Conservation (phyloP, 2,888 invertebrate species). For the Troglohyphantes excavatus region DNA sequence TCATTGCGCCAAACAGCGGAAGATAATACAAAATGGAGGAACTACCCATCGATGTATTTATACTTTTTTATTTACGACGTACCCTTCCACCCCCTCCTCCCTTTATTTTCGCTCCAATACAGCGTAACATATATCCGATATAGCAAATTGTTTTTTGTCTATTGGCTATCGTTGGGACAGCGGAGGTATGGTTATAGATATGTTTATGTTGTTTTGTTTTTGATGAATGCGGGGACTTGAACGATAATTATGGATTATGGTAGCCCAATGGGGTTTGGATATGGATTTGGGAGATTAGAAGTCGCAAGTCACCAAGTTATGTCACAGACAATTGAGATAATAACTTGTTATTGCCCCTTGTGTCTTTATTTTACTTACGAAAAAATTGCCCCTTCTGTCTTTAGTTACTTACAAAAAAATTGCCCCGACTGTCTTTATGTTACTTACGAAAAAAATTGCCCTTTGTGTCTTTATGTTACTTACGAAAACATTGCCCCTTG, state of each 20-base stretch:
- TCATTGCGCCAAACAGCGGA: conserved; percentile 75
- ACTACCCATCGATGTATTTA: conserved; percentile 19
- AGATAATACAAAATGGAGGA: conserved; percentile 76
- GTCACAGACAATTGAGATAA: background rate
- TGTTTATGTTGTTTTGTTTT: conserved; percentile 3
- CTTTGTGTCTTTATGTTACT: no score
- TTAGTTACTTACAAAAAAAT: no score
- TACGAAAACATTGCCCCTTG: no score
- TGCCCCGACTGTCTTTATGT: no score
- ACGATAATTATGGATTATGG: conserved; percentile 40
- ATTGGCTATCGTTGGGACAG: conserved; percentile 8
- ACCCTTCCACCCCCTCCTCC: conserved; percentile 51
- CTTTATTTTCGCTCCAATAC: conserved; percentile 63
- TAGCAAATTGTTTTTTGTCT: conserved; percentile 66
- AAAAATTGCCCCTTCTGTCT: no score
- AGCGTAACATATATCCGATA: conserved; percentile 62
- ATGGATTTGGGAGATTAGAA: background rate
- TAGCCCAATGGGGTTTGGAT: background rate
- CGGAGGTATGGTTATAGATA: background rate
- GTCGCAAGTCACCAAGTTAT: background rate
- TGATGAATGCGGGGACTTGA: conserved; percentile 34
- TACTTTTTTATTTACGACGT: conserved; percentile 52
- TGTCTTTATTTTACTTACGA: no score
- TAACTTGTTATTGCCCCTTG: no score
- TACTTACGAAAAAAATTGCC: no score